Conservation (phyloP, 1,140 invertebrate genomes). For the Chlorops oryzae region DNA sequence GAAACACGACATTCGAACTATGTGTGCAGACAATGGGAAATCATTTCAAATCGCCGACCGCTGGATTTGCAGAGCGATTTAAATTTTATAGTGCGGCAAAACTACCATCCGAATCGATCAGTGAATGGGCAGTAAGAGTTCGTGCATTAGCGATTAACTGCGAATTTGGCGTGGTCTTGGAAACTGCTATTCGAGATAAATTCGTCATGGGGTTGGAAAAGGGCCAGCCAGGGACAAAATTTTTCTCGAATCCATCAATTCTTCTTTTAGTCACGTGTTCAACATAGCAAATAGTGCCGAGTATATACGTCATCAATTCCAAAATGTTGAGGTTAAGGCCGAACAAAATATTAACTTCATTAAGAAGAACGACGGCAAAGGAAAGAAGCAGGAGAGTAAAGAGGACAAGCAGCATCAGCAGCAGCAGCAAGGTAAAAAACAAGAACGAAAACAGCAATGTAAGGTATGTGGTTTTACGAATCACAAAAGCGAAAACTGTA, state of each 20-base stretch:
- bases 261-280: slow-evolving; percentile 22
- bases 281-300: slow-evolving; percentile 25
- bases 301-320: slow-evolving; percentile 17
- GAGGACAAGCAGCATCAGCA: not conserved
- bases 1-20: not conserved
- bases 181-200: slow-evolving; percentile 28
- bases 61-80: too few relatives aligned
- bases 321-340: not conserved
- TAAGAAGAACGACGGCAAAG: slow-evolving; percentile 1
- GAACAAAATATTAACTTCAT: not conserved
- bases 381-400: not conserved
- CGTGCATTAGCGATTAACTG: slow-evolving; percentile 27
- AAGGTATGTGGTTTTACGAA: slow-evolving; percentile 18
- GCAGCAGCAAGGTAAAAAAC: not conserved
- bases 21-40: not conserved
- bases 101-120: not conserved
- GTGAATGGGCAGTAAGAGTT: slow-evolving; percentile 21
- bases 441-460: slow-evolving; percentile 13
- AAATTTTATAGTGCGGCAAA: too few relatives aligned
- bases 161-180: slow-evolving; percentile 26
- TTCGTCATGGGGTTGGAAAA: slow-evolving; percentile 33
- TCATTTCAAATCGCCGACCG: slow-evolving; percentile 4
- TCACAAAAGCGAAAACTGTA: slow-evolving; percentile 14
- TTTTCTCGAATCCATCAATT: too few relatives aligned
- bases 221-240: slow-evolving; percentile 20